Evolutionary conservation across 2,888 invertebrate species (phyloP).

Genomic region (Stenolophus ochropezus): DNA sequence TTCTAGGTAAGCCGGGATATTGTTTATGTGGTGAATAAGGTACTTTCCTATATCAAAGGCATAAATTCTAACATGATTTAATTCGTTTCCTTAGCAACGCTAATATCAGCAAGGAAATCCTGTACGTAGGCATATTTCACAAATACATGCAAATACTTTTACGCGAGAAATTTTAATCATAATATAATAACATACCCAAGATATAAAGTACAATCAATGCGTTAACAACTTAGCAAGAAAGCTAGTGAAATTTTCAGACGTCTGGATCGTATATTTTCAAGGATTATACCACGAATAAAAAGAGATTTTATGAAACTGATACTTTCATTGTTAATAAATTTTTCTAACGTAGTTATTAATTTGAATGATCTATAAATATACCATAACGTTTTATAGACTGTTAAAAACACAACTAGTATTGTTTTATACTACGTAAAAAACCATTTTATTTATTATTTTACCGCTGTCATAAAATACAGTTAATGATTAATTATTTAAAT

Average conservation of each 20-base stretch:
- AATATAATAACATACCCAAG: neutral
- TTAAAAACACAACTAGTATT: neutral
- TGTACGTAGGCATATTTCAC: neutral
- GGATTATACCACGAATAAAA: too few species aligned
- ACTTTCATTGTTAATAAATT: neutral
- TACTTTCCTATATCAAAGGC: slow-evolving; percentile 41
- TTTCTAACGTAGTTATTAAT: neutral
- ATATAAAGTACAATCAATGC: slow-evolving; percentile 5
- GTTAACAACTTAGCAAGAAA: too few species aligned
- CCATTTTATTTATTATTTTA: too few species aligned
- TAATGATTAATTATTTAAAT: too few species aligned
- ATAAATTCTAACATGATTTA: slow-evolving; percentile 41
- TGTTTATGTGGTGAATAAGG: slow-evolving; percentile 38
- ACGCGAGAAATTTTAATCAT: slow-evolving; percentile 5
- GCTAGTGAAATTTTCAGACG: neutral
- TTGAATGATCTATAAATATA: neutral
- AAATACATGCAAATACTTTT: slow-evolving; percentile 26
- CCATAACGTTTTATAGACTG: neutral
- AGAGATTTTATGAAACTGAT: neutral
- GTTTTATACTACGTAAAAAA: neutral
- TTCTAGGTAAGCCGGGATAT: neutral
- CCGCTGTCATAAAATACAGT: too few species aligned
- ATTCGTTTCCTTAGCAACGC: slow-evolving; percentile 31
- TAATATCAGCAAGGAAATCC: slow-evolving; percentile 2
- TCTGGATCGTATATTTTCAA: neutral